These are phyloP conservation scores for Sitta carolinensis DNA, from an alignment of 2,797 vertebrate genomes.

Conservation along the genomic window DNA sequence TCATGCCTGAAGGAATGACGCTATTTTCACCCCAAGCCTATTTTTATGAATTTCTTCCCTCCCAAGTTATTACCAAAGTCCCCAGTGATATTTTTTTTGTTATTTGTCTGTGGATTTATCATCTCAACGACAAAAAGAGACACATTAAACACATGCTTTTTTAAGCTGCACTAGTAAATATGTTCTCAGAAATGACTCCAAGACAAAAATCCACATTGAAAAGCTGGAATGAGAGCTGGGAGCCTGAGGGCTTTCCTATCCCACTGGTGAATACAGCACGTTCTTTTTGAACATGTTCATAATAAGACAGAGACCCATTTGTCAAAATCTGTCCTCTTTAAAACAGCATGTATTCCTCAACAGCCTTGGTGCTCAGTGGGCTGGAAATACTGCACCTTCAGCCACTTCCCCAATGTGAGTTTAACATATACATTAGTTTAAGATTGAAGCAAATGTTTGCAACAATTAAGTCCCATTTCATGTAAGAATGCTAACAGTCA, in stretches of 20 bases:
- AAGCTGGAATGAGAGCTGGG: neutral
- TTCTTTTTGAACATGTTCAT: neutral
- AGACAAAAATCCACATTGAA: neutral
- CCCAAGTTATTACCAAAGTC: neutral
- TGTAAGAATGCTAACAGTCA: neutral
- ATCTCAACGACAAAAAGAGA: neutral
- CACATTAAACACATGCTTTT: constrained; percentile 25
- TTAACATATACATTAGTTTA: neutral
- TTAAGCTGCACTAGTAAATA: neutral
- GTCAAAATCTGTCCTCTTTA: constrained; percentile 21
- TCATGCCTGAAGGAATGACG: neutral
- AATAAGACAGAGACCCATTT: constrained; percentile 28
- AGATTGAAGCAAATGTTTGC: neutral
- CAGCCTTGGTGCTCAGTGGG: neutral
- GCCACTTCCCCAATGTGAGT: neutral
- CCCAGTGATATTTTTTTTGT: neutral
- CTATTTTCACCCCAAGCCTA: neutral
- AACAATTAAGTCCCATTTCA: neutral
- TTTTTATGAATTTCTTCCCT: constrained; percentile 41
- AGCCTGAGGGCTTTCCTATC: constrained; percentile 38
- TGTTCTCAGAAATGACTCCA: neutral
- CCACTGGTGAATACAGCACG: neutral
- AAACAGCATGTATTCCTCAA: neutral
- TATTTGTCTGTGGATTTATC: neutral
- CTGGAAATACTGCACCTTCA: neutral